These are phyloP conservation scores for Lophius americanus DNA, from an alignment of 2,797 vertebrate species.

Conservation along the genomic window DNA sequence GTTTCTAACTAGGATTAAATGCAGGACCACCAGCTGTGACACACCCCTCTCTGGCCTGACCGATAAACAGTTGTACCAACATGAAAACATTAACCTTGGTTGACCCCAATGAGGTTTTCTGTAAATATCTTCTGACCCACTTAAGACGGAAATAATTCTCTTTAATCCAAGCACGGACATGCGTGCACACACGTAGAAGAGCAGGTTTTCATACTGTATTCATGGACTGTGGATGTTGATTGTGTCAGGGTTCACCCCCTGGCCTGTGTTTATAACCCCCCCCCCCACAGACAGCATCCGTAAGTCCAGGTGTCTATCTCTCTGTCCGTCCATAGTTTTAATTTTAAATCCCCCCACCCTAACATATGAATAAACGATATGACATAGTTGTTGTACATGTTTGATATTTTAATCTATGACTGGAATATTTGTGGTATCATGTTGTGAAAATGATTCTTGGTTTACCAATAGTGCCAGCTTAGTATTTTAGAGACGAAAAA, in stretches of 20 bases:
- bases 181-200: too few relatives aligned
- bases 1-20: slow-evolving; percentile 54
- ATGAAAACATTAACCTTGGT: slow-evolving; percentile 51
- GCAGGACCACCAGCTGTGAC: slow-evolving; percentile 60
- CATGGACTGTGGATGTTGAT: background rate
- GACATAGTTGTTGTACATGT: too few relatives aligned
- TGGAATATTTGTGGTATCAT: background rate
- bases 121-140: slow-evolving; percentile 45
- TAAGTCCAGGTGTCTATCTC: too few relatives aligned
- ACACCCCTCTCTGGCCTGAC: slow-evolving; percentile 29
- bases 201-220: background rate
- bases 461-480: background rate
- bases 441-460: background rate
- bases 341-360: too few relatives aligned
- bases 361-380: too few relatives aligned
- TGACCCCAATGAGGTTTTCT: slow-evolving; percentile 47
- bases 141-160: slow-evolving; percentile 32
- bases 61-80: slow-evolving; percentile 37
- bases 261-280: background rate
- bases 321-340: background rate
- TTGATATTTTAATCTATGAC: too few relatives aligned
- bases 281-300: background rate
- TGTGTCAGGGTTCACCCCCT: background rate
- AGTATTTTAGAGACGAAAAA: background rate
- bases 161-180: background rate